Base-by-base conservation (phyloP, 2,113 vertebrate species). In the Perccottus glenii region DNA sequence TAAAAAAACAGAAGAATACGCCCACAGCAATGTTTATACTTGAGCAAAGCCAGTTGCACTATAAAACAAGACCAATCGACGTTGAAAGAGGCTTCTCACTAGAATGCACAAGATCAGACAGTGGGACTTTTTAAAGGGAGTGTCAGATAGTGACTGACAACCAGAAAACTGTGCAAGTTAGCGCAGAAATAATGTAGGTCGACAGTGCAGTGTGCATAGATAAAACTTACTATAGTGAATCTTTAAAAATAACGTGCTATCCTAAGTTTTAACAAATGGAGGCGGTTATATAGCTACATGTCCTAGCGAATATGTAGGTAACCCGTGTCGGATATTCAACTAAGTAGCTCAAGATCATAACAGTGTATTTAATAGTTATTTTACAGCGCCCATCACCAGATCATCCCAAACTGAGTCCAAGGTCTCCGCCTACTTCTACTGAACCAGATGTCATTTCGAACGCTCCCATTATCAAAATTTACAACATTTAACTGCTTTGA, bases 371-470 rank as follows among this genome's bases (percentile, higher is more conserved):
- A 43, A 1, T 11, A 46, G 8, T 46, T 46, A 50, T 15, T 53
- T 52, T 15, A 46, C 1, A 9, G 14, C 15, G 16, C 11, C 12
- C 15, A 62, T 46, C 53, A 50, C 38, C 32, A 55, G 32, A 45
- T 53, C 40, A 55, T 36, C n/a, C n/a, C 52, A 48, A 73, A 59
- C 5, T 36, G n/a, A 67, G 67, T 42, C 44, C 43, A 59, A 7
- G 69, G 70, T 83, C 67, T 66, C 72, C 83, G 77, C 83, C 87
- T 81, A 73, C 84, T 78, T 75, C 64, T 7, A 64, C 32, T 48
- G 52, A 60, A 77, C 64, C 70, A 68, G 38, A 59, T 47, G 48
- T 60, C 64, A 40, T 16, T 10, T 62, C 36, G 35, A 55, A 42
- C 43, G 7, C 7, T n/a, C 33, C 36, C 11, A 33, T 36, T 55